phyloP scores from a whole-genome alignment of 2,888 invertebrate genomes.

The Cephus runcator region DNA sequence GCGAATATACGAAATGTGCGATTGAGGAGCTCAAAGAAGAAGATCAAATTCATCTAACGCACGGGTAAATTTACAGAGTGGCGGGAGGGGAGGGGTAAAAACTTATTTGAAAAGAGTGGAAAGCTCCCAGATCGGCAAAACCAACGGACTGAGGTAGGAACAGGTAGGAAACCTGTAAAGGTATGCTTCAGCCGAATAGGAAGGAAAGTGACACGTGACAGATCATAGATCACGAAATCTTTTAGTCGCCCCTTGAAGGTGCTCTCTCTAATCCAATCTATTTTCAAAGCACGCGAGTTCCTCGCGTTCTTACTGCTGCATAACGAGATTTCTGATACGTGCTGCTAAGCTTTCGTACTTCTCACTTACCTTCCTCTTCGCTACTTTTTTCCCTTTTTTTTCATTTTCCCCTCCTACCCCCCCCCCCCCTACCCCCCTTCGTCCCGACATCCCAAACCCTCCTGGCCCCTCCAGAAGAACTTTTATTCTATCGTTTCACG shows the following conservation, averaged over 20 bases:
- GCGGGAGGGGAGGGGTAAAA: background rate
- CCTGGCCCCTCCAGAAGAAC: background rate
- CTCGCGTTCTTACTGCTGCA: background rate
- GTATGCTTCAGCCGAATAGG: too few relatives aligned
- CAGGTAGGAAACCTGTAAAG: too few relatives aligned
- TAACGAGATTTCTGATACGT: background rate
- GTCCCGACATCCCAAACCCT: background rate
- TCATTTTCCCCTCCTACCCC: too few relatives aligned
- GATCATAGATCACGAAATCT: background rate
- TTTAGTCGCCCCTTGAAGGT: background rate
- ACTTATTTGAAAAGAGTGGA: too few relatives aligned
- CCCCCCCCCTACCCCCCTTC: too few relatives aligned
- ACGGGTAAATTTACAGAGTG: background rate
- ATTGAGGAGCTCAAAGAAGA: background rate
- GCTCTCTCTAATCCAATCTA: background rate
- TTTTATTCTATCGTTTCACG: background rate
- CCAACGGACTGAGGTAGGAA: too few relatives aligned
- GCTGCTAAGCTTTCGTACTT: background rate
- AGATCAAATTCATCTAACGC: background rate
- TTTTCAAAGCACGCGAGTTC: background rate
- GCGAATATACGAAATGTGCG: conserved; percentile 8
- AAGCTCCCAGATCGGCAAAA: too few relatives aligned
- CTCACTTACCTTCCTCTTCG: background rate
- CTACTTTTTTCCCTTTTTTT: background rate
- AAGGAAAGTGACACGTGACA: background rate